phyloP scores from a whole-genome alignment of 2,113 vertebrate species.

The Megaceryle torquata region DNA sequence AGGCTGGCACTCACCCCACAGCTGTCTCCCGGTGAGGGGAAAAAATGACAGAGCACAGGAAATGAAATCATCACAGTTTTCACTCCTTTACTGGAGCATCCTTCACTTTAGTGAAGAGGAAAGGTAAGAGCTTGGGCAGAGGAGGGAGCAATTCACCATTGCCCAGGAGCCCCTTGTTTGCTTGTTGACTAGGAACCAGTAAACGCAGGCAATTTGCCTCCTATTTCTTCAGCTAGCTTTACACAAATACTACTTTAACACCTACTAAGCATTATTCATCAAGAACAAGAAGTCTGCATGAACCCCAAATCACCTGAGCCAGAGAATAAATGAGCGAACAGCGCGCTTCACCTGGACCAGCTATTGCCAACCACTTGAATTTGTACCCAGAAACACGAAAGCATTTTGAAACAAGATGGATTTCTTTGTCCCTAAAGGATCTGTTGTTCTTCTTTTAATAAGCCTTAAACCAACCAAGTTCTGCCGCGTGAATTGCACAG shows the following conservation, averaged over 20 bases:
- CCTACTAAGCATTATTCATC: conserved; percentile 36
- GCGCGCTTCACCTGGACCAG: not conserved
- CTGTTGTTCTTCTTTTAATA: not conserved
- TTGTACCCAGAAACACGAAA: not conserved
- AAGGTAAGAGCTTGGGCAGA: not conserved
- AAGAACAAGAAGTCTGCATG: conserved; percentile 26
- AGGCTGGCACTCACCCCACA: not conserved
- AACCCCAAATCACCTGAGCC: not conserved
- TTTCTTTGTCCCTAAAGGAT: conserved; percentile 20
- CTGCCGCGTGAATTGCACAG: not conserved
- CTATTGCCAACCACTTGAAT: not conserved
- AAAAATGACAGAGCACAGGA: rapidly evolving
- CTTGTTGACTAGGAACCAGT: conserved; percentile 21
- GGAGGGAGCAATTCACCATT: not conserved
- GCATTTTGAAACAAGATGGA: not conserved
- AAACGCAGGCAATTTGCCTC: conserved; percentile 20
- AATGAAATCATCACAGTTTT: not conserved
- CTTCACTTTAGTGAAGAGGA: not conserved
- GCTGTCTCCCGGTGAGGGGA: not conserved
- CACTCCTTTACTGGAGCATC: not conserved
- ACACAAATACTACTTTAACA: conserved; percentile 51
- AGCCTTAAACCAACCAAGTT: conserved; percentile 11
- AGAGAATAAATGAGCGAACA: not conserved
- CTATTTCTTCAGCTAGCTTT: conserved; percentile 18
- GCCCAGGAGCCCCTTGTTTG: not conserved